phyloP scores from a whole-genome alignment of 2,797 vertebrate species.

The Amazona ochrocephala region DNA sequence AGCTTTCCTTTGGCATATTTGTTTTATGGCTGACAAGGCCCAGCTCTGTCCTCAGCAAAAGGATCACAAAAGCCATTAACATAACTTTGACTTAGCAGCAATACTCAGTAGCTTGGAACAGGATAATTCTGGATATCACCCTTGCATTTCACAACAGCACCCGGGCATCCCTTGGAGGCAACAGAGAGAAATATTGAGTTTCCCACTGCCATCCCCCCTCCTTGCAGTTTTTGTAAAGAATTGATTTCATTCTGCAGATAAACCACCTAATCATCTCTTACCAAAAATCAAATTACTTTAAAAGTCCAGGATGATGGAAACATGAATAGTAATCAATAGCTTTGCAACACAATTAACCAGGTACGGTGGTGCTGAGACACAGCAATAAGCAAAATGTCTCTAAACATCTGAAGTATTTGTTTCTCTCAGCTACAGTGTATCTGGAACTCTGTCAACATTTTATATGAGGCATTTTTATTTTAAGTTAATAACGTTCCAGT shows the following conservation, averaged over 20 bases:
- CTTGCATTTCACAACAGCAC: neutral
- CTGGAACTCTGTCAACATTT: slow-evolving; percentile 49
- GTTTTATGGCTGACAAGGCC: neutral
- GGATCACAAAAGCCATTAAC: neutral
- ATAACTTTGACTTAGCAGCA: neutral
- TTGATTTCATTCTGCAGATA: neutral
- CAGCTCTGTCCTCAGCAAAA: neutral
- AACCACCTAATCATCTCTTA: neutral
- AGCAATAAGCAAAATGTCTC: neutral
- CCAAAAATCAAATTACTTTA: neutral
- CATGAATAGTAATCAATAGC: neutral
- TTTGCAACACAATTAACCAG: neutral
- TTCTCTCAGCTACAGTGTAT: neutral
- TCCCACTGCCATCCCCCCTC: neutral
- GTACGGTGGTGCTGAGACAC: neutral
- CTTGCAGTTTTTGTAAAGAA: neutral
- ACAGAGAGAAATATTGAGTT: neutral
- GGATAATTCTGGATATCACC: neutral
- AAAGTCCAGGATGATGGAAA: neutral
- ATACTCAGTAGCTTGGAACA: neutral
- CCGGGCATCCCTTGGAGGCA: neutral
- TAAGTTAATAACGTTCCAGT: slow-evolving; percentile 75
- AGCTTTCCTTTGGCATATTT: neutral
- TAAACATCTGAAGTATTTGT: neutral
- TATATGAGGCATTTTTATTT: slow-evolving; percentile 75